Base-by-base conservation (phyloP, 2,113 vertebrate genomes). In the Scophthalmus maximus region DNA sequence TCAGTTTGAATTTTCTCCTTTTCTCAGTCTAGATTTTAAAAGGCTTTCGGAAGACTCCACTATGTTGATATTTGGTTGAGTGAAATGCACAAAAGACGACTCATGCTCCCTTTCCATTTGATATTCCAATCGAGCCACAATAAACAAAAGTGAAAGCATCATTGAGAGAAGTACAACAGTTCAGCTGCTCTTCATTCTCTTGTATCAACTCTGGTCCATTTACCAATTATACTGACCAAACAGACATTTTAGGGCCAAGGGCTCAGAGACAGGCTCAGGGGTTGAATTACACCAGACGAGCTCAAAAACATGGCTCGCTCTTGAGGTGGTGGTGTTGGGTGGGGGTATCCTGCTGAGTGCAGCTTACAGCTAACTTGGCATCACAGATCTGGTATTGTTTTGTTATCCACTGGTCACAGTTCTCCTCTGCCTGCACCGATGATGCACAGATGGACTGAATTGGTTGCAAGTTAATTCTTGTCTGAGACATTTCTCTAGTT, bases 151-250 rank as follows among this genome's bases (percentile, higher is more conserved):
- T 79, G 57, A 83, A 80, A 77, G 69, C 73, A 66, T 42, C 68
- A 71, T 44, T 46, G 47, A 77, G 56, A 75, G 73, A 62, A 44
- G 27, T 67, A 64, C 73, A 76, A 56, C 23, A 40, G 56, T 76
- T 86, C 87, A 88, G 78, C 88, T 90, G 88, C 76, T 87, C 83
- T 59, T 90, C 73, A 84, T 91, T 92, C 76, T 38, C 82, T 89
- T 87, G 55, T 79, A 79, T 91, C 82, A 90, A 86, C 83, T 88
- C 58, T 52, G 30, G 76, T 83, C 88, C 81, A 91, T 89, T 90
- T 89, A 88, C 68, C 84, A 88, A 88, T 91, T 89, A 89, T 32
- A 56, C 57, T 74, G 57, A 65, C 75, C 75, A 87, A 89, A 89
- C 84, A 85, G 52, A 66, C 65, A 10, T 71, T 79, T 79, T 67